Conservation (phyloP, 2,797 vertebrate species). For the Lepidocolaptes lacrymiger region DNA sequence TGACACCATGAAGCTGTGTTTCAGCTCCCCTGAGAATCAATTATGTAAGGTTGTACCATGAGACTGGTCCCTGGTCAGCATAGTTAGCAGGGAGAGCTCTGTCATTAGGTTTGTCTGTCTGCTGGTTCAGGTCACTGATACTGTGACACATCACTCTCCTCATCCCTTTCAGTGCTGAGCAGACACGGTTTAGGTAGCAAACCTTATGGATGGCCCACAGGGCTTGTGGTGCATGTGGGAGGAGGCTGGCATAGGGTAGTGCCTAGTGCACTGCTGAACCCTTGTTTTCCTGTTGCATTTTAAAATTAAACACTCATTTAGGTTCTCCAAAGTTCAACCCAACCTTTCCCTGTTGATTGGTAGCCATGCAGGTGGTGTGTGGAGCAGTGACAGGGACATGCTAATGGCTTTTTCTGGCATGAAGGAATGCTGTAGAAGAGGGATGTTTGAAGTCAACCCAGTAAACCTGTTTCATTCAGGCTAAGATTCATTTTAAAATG, state of each 20-base stretch:
- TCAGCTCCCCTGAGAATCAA: background rate
- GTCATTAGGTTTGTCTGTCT: background rate
- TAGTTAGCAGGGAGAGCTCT: background rate
- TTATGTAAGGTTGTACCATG: background rate
- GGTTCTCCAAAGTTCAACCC: background rate
- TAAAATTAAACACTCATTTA: background rate
- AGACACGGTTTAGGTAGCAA: background rate
- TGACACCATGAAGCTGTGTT: background rate
- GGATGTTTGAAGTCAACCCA: background rate
- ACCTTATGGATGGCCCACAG: rapidly evolving
- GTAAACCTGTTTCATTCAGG: background rate
- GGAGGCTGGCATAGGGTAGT: background rate
- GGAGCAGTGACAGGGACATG: background rate
- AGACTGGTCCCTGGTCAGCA: background rate
- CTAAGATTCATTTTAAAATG: background rate
- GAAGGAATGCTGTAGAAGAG: background rate
- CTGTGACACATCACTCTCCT: background rate
- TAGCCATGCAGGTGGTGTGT: background rate
- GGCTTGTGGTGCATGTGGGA: background rate
- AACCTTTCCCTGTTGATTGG: background rate
- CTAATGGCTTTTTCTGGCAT: background rate
- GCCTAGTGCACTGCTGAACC: background rate
- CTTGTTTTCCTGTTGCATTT: background rate
- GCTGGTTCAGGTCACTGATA: background rate
- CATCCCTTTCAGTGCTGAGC: background rate